Evolutionary conservation across 2,797 vertebrate genomes (phyloP).

Genomic region (Syndactyla subalaris): DNA sequence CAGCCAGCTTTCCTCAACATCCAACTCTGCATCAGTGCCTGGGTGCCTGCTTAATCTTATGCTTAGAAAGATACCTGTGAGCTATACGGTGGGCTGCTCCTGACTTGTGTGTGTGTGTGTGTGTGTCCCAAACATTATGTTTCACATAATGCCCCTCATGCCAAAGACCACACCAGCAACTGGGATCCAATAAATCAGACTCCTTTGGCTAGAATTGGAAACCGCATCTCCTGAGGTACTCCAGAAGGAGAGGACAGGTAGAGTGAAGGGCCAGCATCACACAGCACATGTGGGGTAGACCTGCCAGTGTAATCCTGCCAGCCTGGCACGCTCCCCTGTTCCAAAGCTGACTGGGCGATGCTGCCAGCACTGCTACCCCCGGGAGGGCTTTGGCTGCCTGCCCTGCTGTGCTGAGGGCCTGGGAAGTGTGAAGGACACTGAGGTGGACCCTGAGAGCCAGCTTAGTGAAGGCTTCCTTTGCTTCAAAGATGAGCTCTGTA

Average conservation of each 20-base stretch:
- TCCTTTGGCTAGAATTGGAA: background rate
- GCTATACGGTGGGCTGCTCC: fast-evolving
- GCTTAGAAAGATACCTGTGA: background rate
- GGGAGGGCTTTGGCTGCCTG: background rate
- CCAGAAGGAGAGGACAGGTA: background rate
- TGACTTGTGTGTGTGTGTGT: fast-evolving
- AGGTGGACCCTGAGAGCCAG: background rate
- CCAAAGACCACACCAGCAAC: background rate
- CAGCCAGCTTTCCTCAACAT: background rate
- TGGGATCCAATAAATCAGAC: background rate
- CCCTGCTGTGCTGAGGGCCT: background rate
- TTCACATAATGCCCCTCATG: background rate
- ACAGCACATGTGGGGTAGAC: background rate
- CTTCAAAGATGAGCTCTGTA: background rate
- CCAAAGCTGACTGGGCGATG: background rate
- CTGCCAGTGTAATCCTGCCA: background rate
- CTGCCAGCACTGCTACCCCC: background rate
- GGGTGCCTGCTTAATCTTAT: background rate
- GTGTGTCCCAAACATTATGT: fast-evolving
- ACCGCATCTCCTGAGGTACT: fast-evolving
- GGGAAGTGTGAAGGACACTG: fast-evolving
- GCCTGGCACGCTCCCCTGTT: fast-evolving
- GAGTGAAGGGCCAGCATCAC: background rate
- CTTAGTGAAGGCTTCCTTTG: background rate
- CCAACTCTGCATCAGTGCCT: fast-evolving